phyloP scores from a whole-genome alignment of 2,797 vertebrate species.

The Neostethus bicornis region DNA sequence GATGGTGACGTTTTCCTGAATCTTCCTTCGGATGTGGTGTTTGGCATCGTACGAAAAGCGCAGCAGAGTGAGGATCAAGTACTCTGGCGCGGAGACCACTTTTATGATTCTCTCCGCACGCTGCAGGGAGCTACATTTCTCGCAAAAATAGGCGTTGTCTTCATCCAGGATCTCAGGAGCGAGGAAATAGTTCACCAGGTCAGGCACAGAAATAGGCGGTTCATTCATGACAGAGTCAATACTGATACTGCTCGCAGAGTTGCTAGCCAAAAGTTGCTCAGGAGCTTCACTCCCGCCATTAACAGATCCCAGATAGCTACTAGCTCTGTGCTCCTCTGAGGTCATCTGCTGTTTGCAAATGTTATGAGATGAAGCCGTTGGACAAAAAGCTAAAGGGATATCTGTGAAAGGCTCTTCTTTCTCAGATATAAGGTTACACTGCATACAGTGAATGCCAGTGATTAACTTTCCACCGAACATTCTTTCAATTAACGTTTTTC shows the following conservation, averaged over 20 bases:
- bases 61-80: slow-evolving; percentile 96
- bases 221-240: slow-evolving; percentile 56
- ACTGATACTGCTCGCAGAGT: slow-evolving; percentile 34
- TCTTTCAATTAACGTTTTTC: slow-evolving; percentile 89
- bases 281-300: slow-evolving; percentile 80
- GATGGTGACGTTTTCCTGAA: slow-evolving; percentile 93
- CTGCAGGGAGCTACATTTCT: slow-evolving; percentile 92
- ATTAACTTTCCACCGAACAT: slow-evolving; percentile 95
- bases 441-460: slow-evolving; percentile 91
- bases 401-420: slow-evolving; percentile 97
- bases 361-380: slow-evolving; percentile 72
- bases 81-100: slow-evolving; percentile 92
- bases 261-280: slow-evolving; percentile 48
- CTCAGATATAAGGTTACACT: slow-evolving; percentile 92
- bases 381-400: slow-evolving; percentile 95
- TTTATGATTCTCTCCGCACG: slow-evolving; percentile 95
- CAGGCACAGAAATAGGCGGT: slow-evolving; percentile 87
- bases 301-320: slow-evolving; percentile 76
- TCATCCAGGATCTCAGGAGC: slow-evolving; percentile 95
- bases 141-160: slow-evolving; percentile 97
- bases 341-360: slow-evolving; percentile 38
- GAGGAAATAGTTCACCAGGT: slow-evolving; percentile 95
- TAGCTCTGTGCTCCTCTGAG: slow-evolving; percentile 60
- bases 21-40: slow-evolving; percentile 93
- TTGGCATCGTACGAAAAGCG: slow-evolving; percentile 97